These are phyloP conservation scores for Noctua janthe DNA, from an alignment of 2,888 invertebrate species.

Conservation along the genomic window DNA sequence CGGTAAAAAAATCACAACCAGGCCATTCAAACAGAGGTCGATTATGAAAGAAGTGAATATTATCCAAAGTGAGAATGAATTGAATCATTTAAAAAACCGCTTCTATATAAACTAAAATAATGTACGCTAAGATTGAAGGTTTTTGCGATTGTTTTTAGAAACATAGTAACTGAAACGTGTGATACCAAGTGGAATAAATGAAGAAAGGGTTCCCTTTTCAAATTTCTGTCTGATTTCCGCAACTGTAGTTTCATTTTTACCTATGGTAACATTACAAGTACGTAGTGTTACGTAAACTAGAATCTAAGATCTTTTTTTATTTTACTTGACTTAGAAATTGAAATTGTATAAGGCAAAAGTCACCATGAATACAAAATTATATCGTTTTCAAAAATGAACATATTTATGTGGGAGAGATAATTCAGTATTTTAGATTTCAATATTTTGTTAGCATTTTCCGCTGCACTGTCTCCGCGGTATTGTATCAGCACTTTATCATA, in stretches of 20 bases:
- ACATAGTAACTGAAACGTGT: neutral
- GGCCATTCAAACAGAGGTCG: constrained; percentile 8
- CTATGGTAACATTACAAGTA: neutral
- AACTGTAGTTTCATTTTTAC: neutral
- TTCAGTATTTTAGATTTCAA: constrained; percentile 7
- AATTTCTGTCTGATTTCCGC: neutral
- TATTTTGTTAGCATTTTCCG: constrained; percentile 5
- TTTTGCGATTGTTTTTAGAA: neutral
- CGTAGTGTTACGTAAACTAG: neutral
- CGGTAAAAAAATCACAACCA: constrained; percentile 38
- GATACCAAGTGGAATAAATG: neutral
- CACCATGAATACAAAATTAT: neutral
- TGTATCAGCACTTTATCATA: constrained; percentile 30
- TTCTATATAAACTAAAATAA: neutral
- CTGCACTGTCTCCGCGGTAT: neutral
- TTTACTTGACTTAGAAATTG: neutral
- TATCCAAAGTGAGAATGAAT: neutral
- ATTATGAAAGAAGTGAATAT: neutral
- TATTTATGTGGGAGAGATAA: neutral
- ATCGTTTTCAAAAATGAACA: neutral
- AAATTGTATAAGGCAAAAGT: neutral
- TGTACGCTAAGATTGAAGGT: neutral
- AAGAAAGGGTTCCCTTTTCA: neutral
- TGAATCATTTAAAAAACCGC: neutral
- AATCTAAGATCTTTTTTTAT: neutral